Percentiles rank a stretch among this genome's conserved stretches.
These are phyloP conservation scores for Autographa pulchrina DNA, from an alignment of 2,888 invertebrate species.

Conservation along the genomic window DNA sequence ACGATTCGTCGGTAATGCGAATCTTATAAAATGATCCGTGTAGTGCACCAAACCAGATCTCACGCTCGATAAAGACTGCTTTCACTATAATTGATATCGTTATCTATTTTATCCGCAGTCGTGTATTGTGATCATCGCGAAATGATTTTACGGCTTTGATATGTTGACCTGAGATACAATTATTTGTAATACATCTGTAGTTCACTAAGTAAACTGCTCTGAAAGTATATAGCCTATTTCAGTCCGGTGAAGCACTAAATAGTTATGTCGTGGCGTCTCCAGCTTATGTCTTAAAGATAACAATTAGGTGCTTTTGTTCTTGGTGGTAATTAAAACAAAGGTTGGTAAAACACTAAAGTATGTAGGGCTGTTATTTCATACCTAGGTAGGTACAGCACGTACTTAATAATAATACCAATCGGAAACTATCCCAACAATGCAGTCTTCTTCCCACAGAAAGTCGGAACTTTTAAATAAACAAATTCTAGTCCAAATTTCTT, in stretches of 20 bases:
- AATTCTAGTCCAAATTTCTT: conserved; percentile 18
- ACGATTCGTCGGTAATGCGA: conserved; percentile 35
- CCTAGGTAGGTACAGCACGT: too few species aligned
- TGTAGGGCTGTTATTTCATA: neutral
- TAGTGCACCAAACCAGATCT: conserved; percentile 56
- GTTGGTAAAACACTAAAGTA: neutral
- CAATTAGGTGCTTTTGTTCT: neutral
- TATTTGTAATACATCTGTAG: neutral
- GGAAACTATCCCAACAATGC: neutral
- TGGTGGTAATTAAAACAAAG: neutral
- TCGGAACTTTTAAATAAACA: conserved; percentile 2
- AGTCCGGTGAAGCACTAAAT: too few species aligned
- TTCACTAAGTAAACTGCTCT: too few species aligned
- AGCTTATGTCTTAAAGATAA: too few species aligned
- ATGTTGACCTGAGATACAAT: conserved; percentile 19
- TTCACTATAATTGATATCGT: conserved; percentile 59
- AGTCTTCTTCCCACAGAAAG: neutral
- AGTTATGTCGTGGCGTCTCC: too few species aligned
- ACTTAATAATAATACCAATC: too few species aligned
- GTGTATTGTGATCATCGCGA: conserved; percentile 35
- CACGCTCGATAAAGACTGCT: conserved; percentile 58
- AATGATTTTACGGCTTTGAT: conserved; percentile 28
- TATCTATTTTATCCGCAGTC: conserved; percentile 53
- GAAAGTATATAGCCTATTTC: too few species aligned
- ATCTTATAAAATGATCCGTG: conserved; percentile 55